Conservation (phyloP, 2,113 vertebrate genomes). For the Oncorhynchus kisutch region DNA sequence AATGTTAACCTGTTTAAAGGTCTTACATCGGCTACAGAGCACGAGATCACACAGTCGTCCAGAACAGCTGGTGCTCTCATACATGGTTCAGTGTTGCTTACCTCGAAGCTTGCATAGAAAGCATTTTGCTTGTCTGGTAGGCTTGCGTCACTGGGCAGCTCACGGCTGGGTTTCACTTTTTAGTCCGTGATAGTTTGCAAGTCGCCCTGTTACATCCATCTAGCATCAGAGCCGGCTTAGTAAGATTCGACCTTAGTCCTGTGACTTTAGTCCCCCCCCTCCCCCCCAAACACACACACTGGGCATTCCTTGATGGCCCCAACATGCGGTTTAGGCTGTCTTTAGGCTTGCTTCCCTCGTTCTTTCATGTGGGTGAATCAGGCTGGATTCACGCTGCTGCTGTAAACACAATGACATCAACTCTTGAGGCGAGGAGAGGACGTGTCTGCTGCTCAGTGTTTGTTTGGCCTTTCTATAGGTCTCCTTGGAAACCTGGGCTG, state of each 20-base stretch:
- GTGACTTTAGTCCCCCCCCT: not conserved
- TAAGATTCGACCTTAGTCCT: not conserved
- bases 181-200: no score
- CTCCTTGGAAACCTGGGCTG: conserved; percentile 24
- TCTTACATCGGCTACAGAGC: no score
- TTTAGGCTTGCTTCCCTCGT: not conserved
- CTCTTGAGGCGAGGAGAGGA: conserved; percentile 28
- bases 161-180: no score
- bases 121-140: no score
- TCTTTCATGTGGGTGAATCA: conserved; percentile 1
- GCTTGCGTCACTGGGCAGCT: no score
- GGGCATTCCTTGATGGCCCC: not conserved
- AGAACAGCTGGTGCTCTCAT: no score
- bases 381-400: not conserved
- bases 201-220: no score
- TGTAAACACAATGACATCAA: conserved; percentile 44
- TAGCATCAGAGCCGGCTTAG: no score
- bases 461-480: conserved; percentile 55
- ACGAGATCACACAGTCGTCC: no score
- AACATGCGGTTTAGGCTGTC: not conserved
- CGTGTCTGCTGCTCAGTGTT: conserved; percentile 44
- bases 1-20: no score
- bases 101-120: no score
- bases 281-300: not conserved
- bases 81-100: no score